Base-by-base conservation (phyloP, 1,140 invertebrate genomes). In the Ooceraea biroi region DNA sequence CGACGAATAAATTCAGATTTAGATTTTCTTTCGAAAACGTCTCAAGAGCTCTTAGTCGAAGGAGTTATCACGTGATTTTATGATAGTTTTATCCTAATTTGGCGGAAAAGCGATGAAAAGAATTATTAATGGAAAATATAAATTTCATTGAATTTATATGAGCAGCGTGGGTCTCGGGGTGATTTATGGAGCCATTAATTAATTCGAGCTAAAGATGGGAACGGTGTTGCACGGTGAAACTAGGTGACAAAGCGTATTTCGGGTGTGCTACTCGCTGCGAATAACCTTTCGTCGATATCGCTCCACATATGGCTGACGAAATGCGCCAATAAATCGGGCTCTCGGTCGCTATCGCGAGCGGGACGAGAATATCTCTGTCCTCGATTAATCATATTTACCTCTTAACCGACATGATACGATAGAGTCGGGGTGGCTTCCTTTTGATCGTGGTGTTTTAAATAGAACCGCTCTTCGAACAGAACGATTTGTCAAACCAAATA, bases 301-400 rank as follows among this genome's bases (percentile, higher is more conserved):
- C 36, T 57, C 50, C 50, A 17, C n/a, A 68, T 80, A 46, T 48
- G 65, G 41, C 17, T 27, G 65, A 80, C 63, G 76, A 69, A 69
- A 44, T 48, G 74, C 30, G 50, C n/a, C 4, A 27, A 17, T 17
- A 46, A 46, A 30, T 76, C 63, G 48, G 44, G 17, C 30, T 36
- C 36, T 36, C 36, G 46, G 22, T 60, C 66, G n/a, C 41, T 80
- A 86, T 82, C 74, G n/a, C 50, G 44, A 30, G 4, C 11, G 17
- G 7, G 46, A 61, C 66, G 17, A 17, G 27, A 58, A 82, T 66
- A 77, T 14, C 27, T 14, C 27, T 61, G 60, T 78, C 48, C 60
- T 25, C 36, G 17, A 74, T 76, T 76, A 86, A 88, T 89, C 83
- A 89, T 88, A 89, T 86, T 89, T 89, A 89, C 88, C 88, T 89